Conservation (phyloP, 2,888 invertebrate genomes). For the Cristatella mucedo region DNA sequence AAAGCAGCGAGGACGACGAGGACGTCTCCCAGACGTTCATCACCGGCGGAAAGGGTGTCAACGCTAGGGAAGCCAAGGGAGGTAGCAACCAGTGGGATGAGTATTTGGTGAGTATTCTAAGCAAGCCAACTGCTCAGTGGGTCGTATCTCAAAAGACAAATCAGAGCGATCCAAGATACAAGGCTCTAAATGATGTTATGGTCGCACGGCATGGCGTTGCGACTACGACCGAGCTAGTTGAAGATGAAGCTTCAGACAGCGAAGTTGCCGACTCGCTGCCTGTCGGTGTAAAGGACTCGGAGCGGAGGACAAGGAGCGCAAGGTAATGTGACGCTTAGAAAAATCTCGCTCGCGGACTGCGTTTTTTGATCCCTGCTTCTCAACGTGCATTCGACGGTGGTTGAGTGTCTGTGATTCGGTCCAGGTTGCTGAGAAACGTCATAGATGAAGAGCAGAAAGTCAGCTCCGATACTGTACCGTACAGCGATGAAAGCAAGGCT, state of each 20-base stretch:
- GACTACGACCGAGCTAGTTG: slow-evolving; percentile 4
- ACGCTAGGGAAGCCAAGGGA: background rate
- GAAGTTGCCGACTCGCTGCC: too few relatives aligned
- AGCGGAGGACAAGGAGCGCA: too few relatives aligned
- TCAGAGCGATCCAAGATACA: slow-evolving; percentile 12
- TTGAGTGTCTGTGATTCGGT: too few relatives aligned
- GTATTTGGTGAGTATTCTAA: slow-evolving; percentile 28
- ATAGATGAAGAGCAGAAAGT: too few relatives aligned
- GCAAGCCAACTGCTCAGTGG: slow-evolving; percentile 34
- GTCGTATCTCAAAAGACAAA: slow-evolving; percentile 25
- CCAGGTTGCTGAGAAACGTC: too few relatives aligned
- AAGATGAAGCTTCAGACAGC: slow-evolving; percentile 5
- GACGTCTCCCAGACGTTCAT: background rate
- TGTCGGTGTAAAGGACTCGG: too few relatives aligned
- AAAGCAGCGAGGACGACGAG: background rate
- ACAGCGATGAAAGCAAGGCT: slow-evolving; percentile 29
- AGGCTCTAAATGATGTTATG: slow-evolving; percentile 7
- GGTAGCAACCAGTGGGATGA: slow-evolving; percentile 33
- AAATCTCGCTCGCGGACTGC: too few relatives aligned
- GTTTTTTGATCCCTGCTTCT: too few relatives aligned
- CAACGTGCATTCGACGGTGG: too few relatives aligned
- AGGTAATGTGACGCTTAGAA: too few relatives aligned
- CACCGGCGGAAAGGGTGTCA: background rate
- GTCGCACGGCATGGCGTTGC: slow-evolving; percentile 4
- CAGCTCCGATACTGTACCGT: slow-evolving; percentile 28